Evolutionary conservation across 2,888 invertebrate genomes (phyloP).

Genomic region (Caenorhabditis sp.): DNA sequence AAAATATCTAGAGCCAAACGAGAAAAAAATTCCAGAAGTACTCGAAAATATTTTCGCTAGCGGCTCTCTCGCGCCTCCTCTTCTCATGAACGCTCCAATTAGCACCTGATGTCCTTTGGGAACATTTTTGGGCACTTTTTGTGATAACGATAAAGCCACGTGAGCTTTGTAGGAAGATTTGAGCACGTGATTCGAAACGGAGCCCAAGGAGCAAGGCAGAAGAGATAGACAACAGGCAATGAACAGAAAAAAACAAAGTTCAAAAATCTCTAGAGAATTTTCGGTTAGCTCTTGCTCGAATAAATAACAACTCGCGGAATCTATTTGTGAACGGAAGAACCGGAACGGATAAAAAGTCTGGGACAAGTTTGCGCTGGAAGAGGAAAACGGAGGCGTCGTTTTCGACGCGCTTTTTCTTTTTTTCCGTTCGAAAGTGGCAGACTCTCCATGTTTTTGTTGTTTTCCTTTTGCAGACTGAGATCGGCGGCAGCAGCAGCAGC

Average conservation of each 20-base stretch:
- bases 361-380: not conserved
- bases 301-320: not conserved
- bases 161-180: too few relatives aligned
- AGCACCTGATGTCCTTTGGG: not conserved
- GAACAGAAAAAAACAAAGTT: slow-evolving; percentile 10
- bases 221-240: slow-evolving; percentile 9
- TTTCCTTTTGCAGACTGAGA: not conserved
- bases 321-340: not conserved
- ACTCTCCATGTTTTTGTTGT: not conserved
- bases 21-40: too few relatives aligned
- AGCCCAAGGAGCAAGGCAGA: not conserved
- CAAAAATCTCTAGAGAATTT: slow-evolving; percentile 38
- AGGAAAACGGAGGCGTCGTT: not conserved
- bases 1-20: too few relatives aligned
- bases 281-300: not conserved
- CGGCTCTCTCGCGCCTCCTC: not conserved
- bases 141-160: too few relatives aligned
- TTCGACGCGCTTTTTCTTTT: not conserved
- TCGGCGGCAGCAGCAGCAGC: not conserved
- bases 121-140: too few relatives aligned
- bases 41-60: slow-evolving; percentile 3
- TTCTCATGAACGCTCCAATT: not conserved
- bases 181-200: not conserved
- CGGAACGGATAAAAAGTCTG: slow-evolving; percentile 9
- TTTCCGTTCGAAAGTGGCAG: slow-evolving; percentile 3